A percentile compares a stretch with the other conserved stretches of the same genome.
These are phyloP conservation scores for Calidris pygmaea DNA, from an alignment of 2,113 vertebrate species.

Conservation along the genomic window DNA sequence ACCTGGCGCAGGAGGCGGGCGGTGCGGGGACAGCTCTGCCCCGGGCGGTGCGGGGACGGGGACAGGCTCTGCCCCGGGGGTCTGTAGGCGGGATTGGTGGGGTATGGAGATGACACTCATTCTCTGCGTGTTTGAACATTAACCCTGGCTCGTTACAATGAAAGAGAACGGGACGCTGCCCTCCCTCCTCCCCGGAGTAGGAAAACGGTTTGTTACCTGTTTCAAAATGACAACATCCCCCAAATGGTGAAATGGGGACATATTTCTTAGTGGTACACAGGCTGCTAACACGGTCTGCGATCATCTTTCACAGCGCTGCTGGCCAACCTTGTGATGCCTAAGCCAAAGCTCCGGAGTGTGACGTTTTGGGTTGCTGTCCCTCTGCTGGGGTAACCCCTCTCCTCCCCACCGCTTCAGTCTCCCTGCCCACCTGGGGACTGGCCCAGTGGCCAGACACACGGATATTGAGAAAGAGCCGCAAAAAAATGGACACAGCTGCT, in stretches of 20 bases:
- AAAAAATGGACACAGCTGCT: neutral
- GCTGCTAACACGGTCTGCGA: rapidly evolving
- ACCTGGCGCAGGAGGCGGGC: neutral
- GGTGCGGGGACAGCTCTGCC: neutral
- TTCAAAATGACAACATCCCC: neutral
- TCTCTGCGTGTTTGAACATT: rapidly evolving
- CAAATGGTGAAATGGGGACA: too few species aligned
- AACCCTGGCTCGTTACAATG: neutral
- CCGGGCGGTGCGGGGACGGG: neutral
- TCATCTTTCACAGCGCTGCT: neutral
- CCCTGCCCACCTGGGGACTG: neutral
- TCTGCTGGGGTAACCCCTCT: rapidly evolving
- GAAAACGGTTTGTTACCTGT: neutral
- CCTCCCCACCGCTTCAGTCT: neutral
- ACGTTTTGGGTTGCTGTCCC: neutral
- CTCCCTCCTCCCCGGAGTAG: neutral
- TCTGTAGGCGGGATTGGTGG: rapidly evolving
- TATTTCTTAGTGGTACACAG: too few species aligned
- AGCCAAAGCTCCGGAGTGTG: neutral
- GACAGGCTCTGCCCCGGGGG: neutral
- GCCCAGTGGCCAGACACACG: rapidly evolving
- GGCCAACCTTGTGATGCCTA: rapidly evolving
- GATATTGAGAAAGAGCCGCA: neutral
- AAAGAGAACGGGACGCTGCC: rapidly evolving
- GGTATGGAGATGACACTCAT: rapidly evolving